A percentile compares a stretch with the other conserved stretches of the same genome.
phyloP scores from a whole-genome alignment of 23 tunicate genomes.

The Trididemnum clinides region DNA sequence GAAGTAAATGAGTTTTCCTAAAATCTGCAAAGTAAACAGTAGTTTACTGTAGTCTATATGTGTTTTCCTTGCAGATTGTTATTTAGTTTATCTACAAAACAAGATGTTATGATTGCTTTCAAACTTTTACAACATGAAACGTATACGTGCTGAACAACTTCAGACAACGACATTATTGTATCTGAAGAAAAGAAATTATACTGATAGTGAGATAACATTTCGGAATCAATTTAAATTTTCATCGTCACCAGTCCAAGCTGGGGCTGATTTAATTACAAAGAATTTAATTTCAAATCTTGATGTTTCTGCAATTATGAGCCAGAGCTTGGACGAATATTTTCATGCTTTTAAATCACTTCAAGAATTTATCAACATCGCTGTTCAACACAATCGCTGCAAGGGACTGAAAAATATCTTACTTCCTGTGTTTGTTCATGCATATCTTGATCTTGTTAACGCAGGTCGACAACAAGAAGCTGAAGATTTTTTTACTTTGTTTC shows the following conservation, averaged over 20 bases:
- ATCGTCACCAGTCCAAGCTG: neutral
- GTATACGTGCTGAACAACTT: constrained; percentile 25
- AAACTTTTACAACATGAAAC: constrained; percentile 25
- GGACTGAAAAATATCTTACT: neutral
- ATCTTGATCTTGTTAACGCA: constrained; percentile 16
- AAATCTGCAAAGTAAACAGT: too few relatives aligned
- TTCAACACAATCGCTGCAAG: neutral
- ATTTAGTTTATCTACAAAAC: too few relatives aligned
- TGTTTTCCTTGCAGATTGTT: too few relatives aligned
- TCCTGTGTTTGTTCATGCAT: constrained; percentile 27
- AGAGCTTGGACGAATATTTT: constrained; percentile 21
- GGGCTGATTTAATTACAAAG: neutral
- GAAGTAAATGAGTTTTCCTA: too few relatives aligned
- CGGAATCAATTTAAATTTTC: constrained; percentile 15
- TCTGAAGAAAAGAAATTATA: constrained; percentile 34
- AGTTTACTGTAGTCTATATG: too few relatives aligned
- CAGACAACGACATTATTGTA: constrained; percentile 10
- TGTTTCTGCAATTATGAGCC: constrained; percentile 11
- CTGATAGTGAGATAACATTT: constrained; percentile 15
- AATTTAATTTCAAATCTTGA: neutral
- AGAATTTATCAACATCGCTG: constrained; percentile 27
- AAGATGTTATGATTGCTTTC: too few relatives aligned
- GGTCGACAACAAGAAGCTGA: constrained; percentile 19
- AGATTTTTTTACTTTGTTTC: constrained; percentile 8
- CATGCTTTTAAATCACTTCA: constrained; percentile 28